Evolutionary conservation across 2,888 invertebrate genomes (phyloP), one percentile per base, ranked within the genome.

Genomic region (Noctuana brunneofusca): DNA sequence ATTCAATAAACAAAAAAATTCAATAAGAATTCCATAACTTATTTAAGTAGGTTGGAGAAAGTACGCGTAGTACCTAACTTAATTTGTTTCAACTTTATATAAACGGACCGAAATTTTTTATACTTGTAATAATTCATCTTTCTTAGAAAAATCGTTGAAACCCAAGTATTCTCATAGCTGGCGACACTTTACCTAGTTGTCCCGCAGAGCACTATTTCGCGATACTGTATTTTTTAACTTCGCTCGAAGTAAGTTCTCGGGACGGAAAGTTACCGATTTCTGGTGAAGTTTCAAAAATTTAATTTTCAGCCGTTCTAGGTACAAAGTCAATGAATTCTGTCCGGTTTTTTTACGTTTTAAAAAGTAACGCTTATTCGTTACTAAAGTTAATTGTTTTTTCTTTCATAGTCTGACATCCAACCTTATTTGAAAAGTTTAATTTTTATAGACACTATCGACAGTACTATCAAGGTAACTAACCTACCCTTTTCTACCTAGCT

Each of bases 221-320:
- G 43, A 43, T 43, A 11, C 18, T 43, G 43, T 43, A 43, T 43
- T 43, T 43, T 18, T 43, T 43, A 43, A 18, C 43, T 43, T 43
- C 43, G 11, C 1, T 1, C 18, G 43, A 43, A 43, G 18, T 12
- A 9, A 18, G 43, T 43, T 18, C 43, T 43, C 18, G 43, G 18
- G 18, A 43, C 18, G 18, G 18, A 43, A 43, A 43, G 43, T 43
- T 43, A 43, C 18, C 5, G 43, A 11, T 43, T 43, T 43, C 18
- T 43, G 43, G 18, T 18, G 3, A 18, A 43, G 43, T 43, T 43
- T 43, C 43, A 43, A 14, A 43, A 43, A 43, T 43, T 43, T 3
- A 43, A 43, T 43, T 43, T 43, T 11, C 11, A 43, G 18, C 43
- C 18, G 16, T 43, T 18, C 43, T 18, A 43, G 11, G 4, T 18